phyloP scores from a whole-genome alignment of 2,888 invertebrate species.

The Xanthorhoe spadicearia region DNA sequence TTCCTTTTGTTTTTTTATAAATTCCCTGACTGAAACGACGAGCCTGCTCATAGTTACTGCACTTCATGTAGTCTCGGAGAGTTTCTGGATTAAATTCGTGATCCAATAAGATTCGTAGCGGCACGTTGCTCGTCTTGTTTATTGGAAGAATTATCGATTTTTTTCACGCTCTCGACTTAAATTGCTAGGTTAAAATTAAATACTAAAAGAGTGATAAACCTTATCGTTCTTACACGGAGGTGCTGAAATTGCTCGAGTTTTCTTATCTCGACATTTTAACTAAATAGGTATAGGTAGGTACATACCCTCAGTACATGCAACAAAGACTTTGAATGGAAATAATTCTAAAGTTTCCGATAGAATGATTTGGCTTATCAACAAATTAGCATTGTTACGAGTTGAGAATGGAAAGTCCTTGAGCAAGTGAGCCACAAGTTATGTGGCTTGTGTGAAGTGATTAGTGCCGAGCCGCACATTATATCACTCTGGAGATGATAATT shows the following conservation, averaged over 20 bases:
- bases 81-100: constrained; percentile 5
- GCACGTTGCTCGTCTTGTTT: constrained; percentile 49
- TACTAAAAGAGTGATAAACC: constrained; percentile 16
- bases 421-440: constrained; percentile 10
- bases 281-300: background rate
- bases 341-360: constrained; percentile 3
- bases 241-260: constrained; percentile 14
- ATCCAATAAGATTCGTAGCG: constrained; percentile 51
- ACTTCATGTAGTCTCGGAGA: constrained; percentile 17
- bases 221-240: constrained; percentile 24
- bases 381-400: constrained; percentile 7
- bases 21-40: constrained; percentile 19
- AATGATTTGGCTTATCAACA: constrained; percentile 5
- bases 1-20: constrained; percentile 49
- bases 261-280: constrained; percentile 16
- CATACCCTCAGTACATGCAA: background rate
- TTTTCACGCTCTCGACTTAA: constrained; percentile 64
- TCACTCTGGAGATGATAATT: constrained; percentile 23
- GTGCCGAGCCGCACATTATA: constrained; percentile 16
- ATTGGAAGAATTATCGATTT: constrained; percentile 77
- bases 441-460: constrained; percentile 20
- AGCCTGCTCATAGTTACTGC: constrained; percentile 4
- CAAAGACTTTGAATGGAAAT: background rate
- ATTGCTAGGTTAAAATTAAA: constrained; percentile 24
- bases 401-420: constrained; percentile 16